phyloP scores from a whole-genome alignment of 2,113 vertebrate species.

The Hyaena hyaena region DNA sequence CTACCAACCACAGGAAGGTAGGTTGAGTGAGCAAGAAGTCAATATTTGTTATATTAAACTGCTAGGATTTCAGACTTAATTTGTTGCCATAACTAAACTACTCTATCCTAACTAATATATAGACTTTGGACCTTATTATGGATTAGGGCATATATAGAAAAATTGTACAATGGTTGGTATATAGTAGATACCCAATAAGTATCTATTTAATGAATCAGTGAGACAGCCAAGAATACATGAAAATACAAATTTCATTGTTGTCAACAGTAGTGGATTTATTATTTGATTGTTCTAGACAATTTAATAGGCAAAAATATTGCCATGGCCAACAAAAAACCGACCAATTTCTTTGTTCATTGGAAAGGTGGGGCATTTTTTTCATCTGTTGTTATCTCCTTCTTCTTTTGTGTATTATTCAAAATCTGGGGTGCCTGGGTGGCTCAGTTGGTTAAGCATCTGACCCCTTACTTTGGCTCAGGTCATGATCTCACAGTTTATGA shows the following conservation, averaged over 20 bases:
- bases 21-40: not conserved
- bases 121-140: not conserved
- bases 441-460: too few relatives aligned
- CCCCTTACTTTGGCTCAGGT: too few relatives aligned
- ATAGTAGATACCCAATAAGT: not conserved
- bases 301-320: not conserved
- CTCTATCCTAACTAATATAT: not conserved
- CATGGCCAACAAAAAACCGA: not conserved
- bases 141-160: not conserved
- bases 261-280: not conserved
- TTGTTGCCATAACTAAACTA: not conserved
- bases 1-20: not conserved
- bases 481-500: too few relatives aligned
- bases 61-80: not conserved
- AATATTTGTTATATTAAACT: not conserved
- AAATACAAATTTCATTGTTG: not conserved
- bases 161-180: not conserved
- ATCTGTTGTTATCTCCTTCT: not conserved
- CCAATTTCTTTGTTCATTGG: constrained; percentile 10
- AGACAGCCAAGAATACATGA: not conserved
- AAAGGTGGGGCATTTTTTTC: not conserved
- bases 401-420: not conserved
- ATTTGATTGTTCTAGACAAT: not conserved
- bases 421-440: not conserved
- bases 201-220: not conserved